phyloP scores from a whole-genome alignment of 2,888 invertebrate genomes.

The Eupithecia centaureata region DNA sequence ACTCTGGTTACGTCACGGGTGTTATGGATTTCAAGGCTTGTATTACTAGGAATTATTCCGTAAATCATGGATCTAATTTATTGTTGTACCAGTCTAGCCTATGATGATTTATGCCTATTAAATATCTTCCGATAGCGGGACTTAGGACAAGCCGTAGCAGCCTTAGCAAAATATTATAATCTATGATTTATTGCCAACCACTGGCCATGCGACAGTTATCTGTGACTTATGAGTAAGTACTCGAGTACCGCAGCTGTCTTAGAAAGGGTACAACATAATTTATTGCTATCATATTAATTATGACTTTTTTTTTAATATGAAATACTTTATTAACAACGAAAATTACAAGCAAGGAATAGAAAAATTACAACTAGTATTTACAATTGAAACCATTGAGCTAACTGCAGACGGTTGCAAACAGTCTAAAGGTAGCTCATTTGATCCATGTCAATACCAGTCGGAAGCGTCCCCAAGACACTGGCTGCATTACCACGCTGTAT shows the following conservation, averaged over 20 bases:
- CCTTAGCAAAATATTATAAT: conserved; percentile 34
- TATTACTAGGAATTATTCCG: neutral
- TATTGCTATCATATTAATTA: conserved; percentile 26
- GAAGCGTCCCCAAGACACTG: too few species aligned
- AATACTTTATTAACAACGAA: too few species aligned
- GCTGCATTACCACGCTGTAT: too few species aligned
- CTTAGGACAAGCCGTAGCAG: conserved; percentile 19
- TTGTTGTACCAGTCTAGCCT: conserved; percentile 5
- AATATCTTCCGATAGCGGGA: conserved; percentile 21
- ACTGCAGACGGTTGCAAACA: too few species aligned
- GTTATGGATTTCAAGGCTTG: neutral
- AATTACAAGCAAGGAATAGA: too few species aligned
- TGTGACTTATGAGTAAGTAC: conserved; percentile 36
- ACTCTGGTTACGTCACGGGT: too few species aligned
- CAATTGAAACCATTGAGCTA: too few species aligned
- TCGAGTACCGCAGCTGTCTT: conserved; percentile 31
- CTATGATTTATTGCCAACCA: conserved; percentile 33
- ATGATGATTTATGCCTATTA: conserved; percentile 26
- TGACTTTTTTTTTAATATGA: too few species aligned
- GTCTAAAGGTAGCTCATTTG: too few species aligned
- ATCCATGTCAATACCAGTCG: too few species aligned
- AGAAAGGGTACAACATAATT: conserved; percentile 34
- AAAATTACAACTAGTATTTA: too few species aligned
- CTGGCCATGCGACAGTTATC: conserved; percentile 33
- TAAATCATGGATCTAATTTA: neutral